Evolutionary conservation across 2,888 invertebrate genomes (phyloP).

Genomic region (Junonia oenone): DNA sequence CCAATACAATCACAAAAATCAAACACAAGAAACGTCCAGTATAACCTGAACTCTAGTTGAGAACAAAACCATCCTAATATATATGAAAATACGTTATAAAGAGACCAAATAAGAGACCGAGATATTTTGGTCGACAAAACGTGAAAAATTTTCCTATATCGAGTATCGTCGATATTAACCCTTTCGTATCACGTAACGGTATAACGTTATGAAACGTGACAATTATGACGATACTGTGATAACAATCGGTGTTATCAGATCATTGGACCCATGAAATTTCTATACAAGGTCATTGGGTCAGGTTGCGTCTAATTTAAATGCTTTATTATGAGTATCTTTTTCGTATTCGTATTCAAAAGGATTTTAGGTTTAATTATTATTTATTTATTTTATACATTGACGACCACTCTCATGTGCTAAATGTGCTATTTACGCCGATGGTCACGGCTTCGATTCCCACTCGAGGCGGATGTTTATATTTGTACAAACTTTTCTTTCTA

Average conservation of each 20-base stretch:
- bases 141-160: conserved; percentile 1
- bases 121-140: neutral
- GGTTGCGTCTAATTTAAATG: too few species aligned
- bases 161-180: conserved; percentile 3
- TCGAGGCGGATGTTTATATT: too few species aligned
- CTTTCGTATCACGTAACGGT: conserved; percentile 3
- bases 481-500: too few species aligned
- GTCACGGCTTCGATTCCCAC: too few species aligned
- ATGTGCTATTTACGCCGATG: too few species aligned
- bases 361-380: too few species aligned
- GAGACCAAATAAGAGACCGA: neutral
- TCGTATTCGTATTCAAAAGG: too few species aligned
- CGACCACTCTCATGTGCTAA: too few species aligned
- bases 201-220: neutral
- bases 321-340: too few species aligned
- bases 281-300: neutral
- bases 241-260: neutral
- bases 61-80: neutral
- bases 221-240: neutral
- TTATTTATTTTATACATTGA: too few species aligned
- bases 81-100: neutral
- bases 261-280: neutral
- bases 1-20: conserved; percentile 9
- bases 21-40: conserved; percentile 4
- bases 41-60: neutral